A percentile compares a stretch with the other conserved stretches of the same genome.
These are phyloP conservation scores for Jacana jacana DNA, from an alignment of 2,113 vertebrate genomes.

Conservation along the genomic window DNA sequence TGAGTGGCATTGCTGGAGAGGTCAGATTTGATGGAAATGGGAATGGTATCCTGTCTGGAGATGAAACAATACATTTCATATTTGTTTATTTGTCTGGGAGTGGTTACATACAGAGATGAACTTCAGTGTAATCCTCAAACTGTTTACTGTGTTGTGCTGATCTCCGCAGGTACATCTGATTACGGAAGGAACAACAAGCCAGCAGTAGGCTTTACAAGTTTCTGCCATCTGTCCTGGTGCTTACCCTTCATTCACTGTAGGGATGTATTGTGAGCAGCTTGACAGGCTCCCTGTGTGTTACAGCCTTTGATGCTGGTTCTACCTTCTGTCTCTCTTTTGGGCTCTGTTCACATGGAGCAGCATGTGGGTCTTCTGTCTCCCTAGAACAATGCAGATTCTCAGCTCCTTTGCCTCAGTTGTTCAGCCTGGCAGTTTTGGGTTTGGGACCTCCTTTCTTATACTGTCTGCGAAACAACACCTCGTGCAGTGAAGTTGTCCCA, in stretches of 20 bases:
- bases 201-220: conserved; percentile 19
- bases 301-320: neutral
- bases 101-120: neutral
- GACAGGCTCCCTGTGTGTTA: neutral
- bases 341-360: neutral
- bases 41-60: neutral
- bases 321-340: neutral
- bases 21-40: neutral
- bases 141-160: neutral
- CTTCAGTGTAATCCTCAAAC: conserved; percentile 3
- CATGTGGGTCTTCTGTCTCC: neutral
- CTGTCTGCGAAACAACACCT: neutral
- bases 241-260: neutral
- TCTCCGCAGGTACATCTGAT: conserved; percentile 33
- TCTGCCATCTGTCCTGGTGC: conserved; percentile 19
- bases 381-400: neutral
- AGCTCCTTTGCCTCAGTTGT: neutral
- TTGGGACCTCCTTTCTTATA: neutral
- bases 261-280: neutral
- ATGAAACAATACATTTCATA: neutral
- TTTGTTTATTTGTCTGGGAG: neutral
- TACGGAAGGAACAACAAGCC: neutral
- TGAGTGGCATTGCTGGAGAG: neutral
- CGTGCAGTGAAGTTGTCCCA: accelerated
- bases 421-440: neutral